Conservation (phyloP, 2,113 vertebrate genomes). For the Antigone vipio region DNA sequence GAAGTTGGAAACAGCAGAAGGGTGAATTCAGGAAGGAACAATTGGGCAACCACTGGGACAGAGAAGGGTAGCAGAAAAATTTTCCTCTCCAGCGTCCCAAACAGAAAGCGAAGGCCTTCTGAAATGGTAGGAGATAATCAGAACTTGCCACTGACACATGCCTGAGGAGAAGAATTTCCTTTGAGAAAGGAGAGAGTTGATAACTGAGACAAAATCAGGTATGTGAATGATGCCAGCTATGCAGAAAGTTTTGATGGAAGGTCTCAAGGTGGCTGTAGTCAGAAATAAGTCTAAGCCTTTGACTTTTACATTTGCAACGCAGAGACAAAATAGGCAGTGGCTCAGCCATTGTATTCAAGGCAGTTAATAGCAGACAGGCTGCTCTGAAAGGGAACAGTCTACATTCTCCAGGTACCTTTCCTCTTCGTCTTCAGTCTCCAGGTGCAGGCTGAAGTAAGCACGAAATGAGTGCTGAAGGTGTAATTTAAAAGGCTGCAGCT, state of each 20-base stretch:
- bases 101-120: not conserved
- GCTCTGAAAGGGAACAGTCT: not conserved
- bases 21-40: not conserved
- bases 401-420: not conserved
- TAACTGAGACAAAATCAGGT: not conserved
- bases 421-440: not conserved
- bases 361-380: not conserved
- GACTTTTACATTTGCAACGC: not conserved
- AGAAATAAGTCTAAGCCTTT: not conserved
- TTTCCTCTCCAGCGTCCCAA: rapidly evolving
- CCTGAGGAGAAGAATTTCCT: not conserved
- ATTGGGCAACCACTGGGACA: not conserved
- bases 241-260: not conserved
- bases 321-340: not conserved
- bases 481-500: not conserved
- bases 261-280: not conserved
- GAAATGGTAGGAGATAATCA: not conserved
- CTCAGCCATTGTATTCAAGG: not conserved
- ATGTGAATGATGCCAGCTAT: not conserved
- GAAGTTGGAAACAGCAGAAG: not conserved
- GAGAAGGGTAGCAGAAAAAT: not conserved
- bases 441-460: not conserved
- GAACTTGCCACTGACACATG: not conserved
- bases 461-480: not conserved
- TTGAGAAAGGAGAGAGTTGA: not conserved